Base-by-base conservation (phyloP, 2,888 invertebrate genomes). In the Caenorhabditis sulstoni region DNA sequence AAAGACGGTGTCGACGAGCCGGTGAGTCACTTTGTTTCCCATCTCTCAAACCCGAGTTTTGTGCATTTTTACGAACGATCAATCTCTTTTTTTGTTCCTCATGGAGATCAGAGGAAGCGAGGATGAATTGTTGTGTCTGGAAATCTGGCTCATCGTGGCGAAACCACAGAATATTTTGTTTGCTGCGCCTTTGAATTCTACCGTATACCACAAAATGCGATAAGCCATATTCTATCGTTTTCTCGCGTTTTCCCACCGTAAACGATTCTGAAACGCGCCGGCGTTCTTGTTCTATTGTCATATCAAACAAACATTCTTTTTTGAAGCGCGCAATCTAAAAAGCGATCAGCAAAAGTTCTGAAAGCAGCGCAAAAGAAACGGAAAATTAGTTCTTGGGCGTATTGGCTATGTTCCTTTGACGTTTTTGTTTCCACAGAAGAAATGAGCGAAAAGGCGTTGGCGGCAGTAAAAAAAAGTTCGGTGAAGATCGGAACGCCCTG, bases 341-440 rank as follows among this genome's bases (percentile, higher is more conserved):
- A 49, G 20, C n/a, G 12, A 18, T 58, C 41, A 35, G 23, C 47
- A 35, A 29, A 59, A 52, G 49, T 50, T 37, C 37, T 39, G 57
- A 59, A 59, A 50, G 45, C 16, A 18, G 35, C 16, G 35, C 44
- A 41, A 50, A 67, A 68, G 29, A 29, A 29, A n/a, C n/a, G n/a
- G 18, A 11, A 44, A 41, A 53, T 58, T 68, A 44, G 44, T 58
- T 67, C 52, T 50, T 1, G 14, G 35, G 20, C 29, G 18, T 23
- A 70, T 70, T 70, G 61, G 53, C 44, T 45, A 50, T 70, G 52
- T 37, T 39, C 47, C 62, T 70, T 62, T 37, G 62, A n/a, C 44
- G 18, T 70, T 70, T 70, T 70, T 70, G 70, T 70, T 62, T 70
- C 55, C 55, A 45, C 52, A 37, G 55, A 62, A 70, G 53, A 55